Evolutionary conservation across 2,113 vertebrate genomes (phyloP).

Genomic region (Cacatua alba): DNA sequence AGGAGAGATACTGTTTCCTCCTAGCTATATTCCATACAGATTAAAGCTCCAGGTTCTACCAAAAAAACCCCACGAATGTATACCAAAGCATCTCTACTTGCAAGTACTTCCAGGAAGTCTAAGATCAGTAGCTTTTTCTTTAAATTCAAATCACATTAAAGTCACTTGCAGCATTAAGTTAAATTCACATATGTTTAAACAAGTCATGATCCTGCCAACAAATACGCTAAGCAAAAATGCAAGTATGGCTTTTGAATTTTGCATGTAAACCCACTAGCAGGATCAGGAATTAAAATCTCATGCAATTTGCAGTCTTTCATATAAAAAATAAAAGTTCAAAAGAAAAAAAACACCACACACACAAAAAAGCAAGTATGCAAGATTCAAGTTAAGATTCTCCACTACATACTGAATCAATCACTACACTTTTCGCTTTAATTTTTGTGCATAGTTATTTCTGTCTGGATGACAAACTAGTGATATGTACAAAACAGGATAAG

Average conservation of each 20-base stretch:
- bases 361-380: no score
- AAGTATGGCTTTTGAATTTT: not conserved
- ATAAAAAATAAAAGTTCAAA: no score
- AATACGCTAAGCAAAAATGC: not conserved
- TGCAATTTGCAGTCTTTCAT: no score
- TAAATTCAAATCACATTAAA: not conserved
- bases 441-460: not conserved
- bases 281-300: not conserved
- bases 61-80: not conserved
- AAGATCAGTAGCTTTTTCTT: not conserved
- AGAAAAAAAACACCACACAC: no score
- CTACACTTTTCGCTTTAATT: not conserved
- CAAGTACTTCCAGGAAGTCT: not conserved
- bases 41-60: not conserved
- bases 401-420: not conserved
- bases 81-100: not conserved
- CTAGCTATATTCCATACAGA: not conserved
- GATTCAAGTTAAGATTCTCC: not conserved
- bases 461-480: not conserved
- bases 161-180: not conserved
- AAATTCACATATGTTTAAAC: not conserved
- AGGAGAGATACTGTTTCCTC: not conserved
- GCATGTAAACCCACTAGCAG: not conserved
- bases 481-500: not conserved
- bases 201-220: not conserved